Conservation (phyloP, 53 echinoderm and acorn worm species). For the Temnopleurus reevesii region DNA sequence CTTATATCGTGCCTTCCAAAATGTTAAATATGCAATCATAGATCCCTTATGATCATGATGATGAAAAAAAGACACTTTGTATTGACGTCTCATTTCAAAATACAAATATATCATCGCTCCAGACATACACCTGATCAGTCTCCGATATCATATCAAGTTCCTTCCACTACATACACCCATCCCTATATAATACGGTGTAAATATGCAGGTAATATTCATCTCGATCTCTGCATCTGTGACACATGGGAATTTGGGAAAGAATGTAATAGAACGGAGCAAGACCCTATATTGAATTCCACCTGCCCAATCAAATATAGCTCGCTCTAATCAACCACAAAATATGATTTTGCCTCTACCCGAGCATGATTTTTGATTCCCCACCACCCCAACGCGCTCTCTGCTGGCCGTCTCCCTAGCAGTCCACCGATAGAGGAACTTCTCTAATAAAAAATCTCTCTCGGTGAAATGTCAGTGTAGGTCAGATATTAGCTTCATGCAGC, state of each 20-base stretch:
- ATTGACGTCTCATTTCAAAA: too few species aligned
- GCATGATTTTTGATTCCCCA: background rate
- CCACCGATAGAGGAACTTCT: background rate
- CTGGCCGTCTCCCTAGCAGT: too few species aligned
- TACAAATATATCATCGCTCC: too few species aligned
- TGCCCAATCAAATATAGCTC: constrained; percentile 39
- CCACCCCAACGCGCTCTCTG: too few species aligned
- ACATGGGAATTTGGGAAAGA: background rate
- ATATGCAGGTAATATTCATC: background rate
- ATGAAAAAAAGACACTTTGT: too few species aligned
- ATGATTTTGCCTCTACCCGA: constrained; percentile 3
- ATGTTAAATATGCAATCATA: too few species aligned
- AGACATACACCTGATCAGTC: too few species aligned
- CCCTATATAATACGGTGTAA: background rate
- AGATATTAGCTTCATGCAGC: constrained; percentile 25
- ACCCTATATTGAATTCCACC: constrained; percentile 17
- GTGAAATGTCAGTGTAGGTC: constrained; percentile 20
- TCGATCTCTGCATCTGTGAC: background rate
- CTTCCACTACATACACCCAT: too few species aligned
- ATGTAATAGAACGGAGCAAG: constrained; percentile 11
- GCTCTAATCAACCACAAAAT: constrained; percentile 45
- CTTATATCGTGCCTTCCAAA: too few species aligned
- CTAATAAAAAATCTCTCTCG: constrained; percentile 9
- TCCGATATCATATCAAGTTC: too few species aligned
- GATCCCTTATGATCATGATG: too few species aligned